phyloP scores from a whole-genome alignment of 2,888 invertebrate genomes.

The Embidobia sp. region DNA sequence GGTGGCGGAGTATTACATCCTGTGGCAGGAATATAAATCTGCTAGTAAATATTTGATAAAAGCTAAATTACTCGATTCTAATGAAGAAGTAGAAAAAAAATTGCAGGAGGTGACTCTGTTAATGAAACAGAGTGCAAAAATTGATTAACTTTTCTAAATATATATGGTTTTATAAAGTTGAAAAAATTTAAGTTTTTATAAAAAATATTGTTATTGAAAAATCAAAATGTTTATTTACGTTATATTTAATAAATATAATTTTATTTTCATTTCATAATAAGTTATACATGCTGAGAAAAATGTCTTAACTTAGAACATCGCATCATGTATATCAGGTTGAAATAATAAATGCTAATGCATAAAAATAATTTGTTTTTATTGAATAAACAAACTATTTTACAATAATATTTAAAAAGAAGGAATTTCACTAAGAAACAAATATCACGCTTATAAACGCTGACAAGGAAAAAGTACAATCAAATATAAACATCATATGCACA shows the following conservation, averaged over 20 bases:
- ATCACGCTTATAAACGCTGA: slow-evolving; percentile 24
- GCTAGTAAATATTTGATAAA: no score
- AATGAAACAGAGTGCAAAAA: neutral
- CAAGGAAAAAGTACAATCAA: slow-evolving; percentile 50
- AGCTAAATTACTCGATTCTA: no score
- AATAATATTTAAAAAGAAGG: slow-evolving; percentile 42
- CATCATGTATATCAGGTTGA: neutral
- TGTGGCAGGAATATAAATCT: no score
- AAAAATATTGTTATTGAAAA: no score
- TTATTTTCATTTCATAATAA: neutral
- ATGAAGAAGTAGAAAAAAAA: neutral
- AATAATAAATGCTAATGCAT: slow-evolving; percentile 35
- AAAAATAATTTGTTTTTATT: slow-evolving; percentile 59
- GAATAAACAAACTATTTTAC: slow-evolving; percentile 59
- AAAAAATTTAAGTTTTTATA: no score
- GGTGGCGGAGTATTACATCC: no score
- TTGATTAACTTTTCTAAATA: no score
- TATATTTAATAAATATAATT: slow-evolving; percentile 2
- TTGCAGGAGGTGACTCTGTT: neutral
- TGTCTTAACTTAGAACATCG: no score
- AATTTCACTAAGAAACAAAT: slow-evolving; percentile 43
- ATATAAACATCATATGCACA: slow-evolving; percentile 48
- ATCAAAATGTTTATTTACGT: neutral
- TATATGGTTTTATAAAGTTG: no score
- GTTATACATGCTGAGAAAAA: no score